Conservation (phyloP, 2,888 invertebrate species). For the Drosophila putrida region DNA sequence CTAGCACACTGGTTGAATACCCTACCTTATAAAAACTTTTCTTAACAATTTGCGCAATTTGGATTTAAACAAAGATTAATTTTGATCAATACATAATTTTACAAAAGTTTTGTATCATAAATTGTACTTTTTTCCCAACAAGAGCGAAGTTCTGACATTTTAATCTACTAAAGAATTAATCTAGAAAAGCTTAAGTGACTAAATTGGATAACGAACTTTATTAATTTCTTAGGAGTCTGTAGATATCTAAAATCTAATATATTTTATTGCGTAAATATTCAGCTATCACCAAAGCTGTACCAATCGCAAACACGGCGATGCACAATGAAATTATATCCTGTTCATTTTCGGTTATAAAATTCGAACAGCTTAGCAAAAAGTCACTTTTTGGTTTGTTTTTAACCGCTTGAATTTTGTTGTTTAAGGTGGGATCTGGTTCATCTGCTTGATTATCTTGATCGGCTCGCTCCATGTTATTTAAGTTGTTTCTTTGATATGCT, state of each 20-base stretch:
- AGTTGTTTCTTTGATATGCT: neutral
- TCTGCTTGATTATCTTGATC: constrained; percentile 7
- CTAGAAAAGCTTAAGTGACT: no score
- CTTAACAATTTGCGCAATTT: neutral
- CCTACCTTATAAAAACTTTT: neutral
- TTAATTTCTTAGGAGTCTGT: no score
- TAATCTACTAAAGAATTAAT: no score
- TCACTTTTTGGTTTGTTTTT: neutral
- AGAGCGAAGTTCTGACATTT: no score
- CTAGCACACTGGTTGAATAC: neutral
- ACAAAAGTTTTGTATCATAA: no score
- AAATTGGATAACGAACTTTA: no score
- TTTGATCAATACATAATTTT: neutral
- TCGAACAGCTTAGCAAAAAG: constrained; percentile 4
- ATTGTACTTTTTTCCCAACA: no score
- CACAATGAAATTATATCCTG: constrained; percentile 1
- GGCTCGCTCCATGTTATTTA: constrained; percentile 4
- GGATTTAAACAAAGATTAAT: neutral
- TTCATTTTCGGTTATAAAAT: constrained; percentile 16
- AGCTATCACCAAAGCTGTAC: neutral
- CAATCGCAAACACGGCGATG: neutral
- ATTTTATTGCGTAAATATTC: constrained; percentile 10
- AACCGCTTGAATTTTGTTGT: neutral
- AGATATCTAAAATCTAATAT: neutral
- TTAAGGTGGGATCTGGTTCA: constrained; percentile 5